Conservation (phyloP, 2,113 vertebrate genomes). For the Notechis scutatus region DNA sequence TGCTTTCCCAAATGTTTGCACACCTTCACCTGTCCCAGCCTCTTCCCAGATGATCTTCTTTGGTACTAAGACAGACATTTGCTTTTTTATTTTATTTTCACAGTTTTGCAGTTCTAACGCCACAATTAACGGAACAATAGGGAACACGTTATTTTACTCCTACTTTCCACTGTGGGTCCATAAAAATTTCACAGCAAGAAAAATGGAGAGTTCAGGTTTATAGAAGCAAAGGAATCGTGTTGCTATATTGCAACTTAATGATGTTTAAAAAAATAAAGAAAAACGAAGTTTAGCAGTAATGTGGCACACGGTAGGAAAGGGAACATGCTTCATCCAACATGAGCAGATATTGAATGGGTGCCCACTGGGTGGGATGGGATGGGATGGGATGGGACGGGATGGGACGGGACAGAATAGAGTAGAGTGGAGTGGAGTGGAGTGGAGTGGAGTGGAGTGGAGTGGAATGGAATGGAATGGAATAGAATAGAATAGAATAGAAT, state of each 20-base stretch:
- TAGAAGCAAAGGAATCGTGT: neutral
- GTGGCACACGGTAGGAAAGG: neutral
- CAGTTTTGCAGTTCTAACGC: neutral
- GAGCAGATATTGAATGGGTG: neutral
- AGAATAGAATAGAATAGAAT: no score
- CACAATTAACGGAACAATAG: neutral
- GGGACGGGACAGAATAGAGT: no score
- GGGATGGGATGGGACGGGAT: neutral
- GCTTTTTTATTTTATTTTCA: neutral
- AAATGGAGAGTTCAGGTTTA: neutral
- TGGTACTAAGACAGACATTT: neutral
- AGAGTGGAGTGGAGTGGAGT: no score
- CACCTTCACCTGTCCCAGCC: neutral
- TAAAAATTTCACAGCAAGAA: neutral
- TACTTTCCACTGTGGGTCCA: neutral
- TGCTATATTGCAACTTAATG: neutral
- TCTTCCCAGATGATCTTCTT: neutral
- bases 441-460: accelerated
- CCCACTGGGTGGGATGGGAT: neutral
- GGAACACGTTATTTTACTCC: neutral
- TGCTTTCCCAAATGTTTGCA: neutral
- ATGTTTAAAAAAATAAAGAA: neutral
- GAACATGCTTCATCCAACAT: neutral
- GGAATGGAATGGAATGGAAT: accelerated
- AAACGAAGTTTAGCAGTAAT: neutral